Conservation (phyloP, 2,797 vertebrate genomes). For the Brachymystax lenok region DNA sequence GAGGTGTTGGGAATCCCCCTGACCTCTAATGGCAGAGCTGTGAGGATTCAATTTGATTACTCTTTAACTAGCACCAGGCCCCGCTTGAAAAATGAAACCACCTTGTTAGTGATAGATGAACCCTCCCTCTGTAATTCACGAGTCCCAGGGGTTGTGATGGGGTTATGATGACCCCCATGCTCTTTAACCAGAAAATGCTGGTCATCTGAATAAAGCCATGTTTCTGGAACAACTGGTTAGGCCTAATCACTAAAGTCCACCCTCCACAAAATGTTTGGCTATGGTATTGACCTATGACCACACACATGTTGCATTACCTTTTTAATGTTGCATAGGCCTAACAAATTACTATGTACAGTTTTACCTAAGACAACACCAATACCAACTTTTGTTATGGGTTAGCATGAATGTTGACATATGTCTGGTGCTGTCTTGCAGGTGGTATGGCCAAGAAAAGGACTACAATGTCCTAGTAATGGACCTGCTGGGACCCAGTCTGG, state of each 20-base stretch:
- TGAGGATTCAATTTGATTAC: constrained; percentile 1
- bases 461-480: constrained; percentile 99
- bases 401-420: background rate
- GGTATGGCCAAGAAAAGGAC: constrained; percentile 99
- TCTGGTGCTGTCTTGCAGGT: constrained; percentile 74
- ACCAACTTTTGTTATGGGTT: background rate
- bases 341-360: background rate
- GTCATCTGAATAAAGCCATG: background rate
- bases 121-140: background rate
- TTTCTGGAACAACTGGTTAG: background rate
- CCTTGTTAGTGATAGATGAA: background rate
- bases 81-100: background rate
- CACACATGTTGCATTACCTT: background rate
- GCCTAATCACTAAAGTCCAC: no score
- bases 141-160: background rate
- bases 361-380: background rate
- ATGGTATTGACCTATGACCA: no score
- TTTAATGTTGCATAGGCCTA: background rate
- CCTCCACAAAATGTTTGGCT: no score
- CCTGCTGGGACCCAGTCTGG: constrained; percentile 95
- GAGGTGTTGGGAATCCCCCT: constrained; percentile 20
- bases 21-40: constrained; percentile 20
- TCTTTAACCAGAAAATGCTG: background rate
- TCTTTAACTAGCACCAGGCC: background rate
- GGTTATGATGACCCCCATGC: background rate